Percentiles rank a stretch among this genome's conserved stretches.
Conservation (phyloP, 2,888 invertebrate species). For the Colletes collaris region DNA sequence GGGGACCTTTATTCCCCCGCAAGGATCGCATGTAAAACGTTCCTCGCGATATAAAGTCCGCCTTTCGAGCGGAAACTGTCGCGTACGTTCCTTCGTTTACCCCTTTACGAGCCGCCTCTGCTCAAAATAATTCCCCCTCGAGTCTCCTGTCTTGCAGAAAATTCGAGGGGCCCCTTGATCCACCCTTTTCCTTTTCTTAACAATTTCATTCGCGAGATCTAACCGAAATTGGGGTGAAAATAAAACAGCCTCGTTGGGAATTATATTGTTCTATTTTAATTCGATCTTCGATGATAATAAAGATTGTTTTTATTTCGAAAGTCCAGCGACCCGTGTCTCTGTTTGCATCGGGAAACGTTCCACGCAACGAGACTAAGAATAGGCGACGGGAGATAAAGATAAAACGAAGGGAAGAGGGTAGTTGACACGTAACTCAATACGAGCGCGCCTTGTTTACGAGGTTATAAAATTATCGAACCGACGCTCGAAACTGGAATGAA, state of each 20-base stretch:
- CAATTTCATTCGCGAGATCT: too few species aligned
- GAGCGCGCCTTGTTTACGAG: slow-evolving; percentile 80
- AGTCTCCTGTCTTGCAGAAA: background rate
- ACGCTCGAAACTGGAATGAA: slow-evolving; percentile 80
- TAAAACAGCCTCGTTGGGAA: too few species aligned
- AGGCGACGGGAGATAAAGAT: background rate
- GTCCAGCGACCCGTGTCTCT: background rate
- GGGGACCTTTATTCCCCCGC: slow-evolving; percentile 64
- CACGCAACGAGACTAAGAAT: background rate
- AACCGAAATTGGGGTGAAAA: too few species aligned
- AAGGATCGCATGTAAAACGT: slow-evolving; percentile 51
- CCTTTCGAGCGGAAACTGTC: slow-evolving; percentile 19
- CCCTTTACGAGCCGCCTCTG: slow-evolving; percentile 42
- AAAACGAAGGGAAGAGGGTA: slow-evolving; percentile 42
- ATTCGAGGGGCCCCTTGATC: background rate
- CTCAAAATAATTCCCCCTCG: slow-evolving; percentile 13
- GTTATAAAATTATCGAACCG: slow-evolving; percentile 82
- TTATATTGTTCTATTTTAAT: too few species aligned
- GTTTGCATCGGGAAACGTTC: background rate
- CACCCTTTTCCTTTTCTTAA: too few species aligned
- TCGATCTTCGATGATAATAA: too few species aligned
- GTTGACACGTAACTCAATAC: slow-evolving; percentile 81
- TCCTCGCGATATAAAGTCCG: slow-evolving; percentile 37
- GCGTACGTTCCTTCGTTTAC: slow-evolving; percentile 31
- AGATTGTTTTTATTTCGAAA: too few species aligned